Conservation (phyloP, 2,888 invertebrate species). For the Macrostomum cliftonense region DNA sequence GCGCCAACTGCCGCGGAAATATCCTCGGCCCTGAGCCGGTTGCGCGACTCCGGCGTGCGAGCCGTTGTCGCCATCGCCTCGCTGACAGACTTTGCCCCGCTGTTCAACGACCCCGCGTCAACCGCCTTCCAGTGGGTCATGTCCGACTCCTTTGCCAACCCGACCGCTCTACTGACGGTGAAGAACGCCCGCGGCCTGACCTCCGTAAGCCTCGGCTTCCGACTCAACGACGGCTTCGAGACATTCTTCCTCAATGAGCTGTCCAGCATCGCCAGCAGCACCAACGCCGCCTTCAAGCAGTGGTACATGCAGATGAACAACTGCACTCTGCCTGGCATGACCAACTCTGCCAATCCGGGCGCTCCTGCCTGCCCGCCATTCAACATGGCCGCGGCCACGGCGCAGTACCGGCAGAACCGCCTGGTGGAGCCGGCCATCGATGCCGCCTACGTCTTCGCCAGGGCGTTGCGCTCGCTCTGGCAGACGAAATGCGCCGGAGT, state of each 20-base stretch:
- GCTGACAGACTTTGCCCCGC: too few relatives aligned
- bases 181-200: conserved; percentile 21
- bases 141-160: conserved; percentile 19
- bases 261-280: conserved; percentile 3
- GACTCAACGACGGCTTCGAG: conserved; percentile 27
- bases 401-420: conserved; percentile 21
- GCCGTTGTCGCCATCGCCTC: conserved; percentile 6
- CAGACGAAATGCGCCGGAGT: too few relatives aligned
- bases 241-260: too few relatives aligned
- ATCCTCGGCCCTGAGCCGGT: conserved; percentile 14
- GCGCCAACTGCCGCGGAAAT: conserved; percentile 13
- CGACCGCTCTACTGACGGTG: conserved; percentile 14
- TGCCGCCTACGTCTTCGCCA: conserved; percentile 24
- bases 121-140: conserved; percentile 28
- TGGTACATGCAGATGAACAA: conserved; percentile 22
- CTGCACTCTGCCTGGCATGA: conserved; percentile 17
- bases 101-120: conserved; percentile 12
- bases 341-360: conserved; percentile 15
- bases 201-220: conserved; percentile 19
- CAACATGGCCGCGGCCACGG: conserved; percentile 14
- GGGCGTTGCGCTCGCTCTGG: conserved; percentile 15
- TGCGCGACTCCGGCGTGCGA: conserved; percentile 15
- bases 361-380: conserved; percentile 14
- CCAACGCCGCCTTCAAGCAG: conserved; percentile 25
- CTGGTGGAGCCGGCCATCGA: conserved; percentile 27